phyloP scores from a whole-genome alignment of 92 coral and sea anemone genomes.

The Parazoanthus swiftii region DNA sequence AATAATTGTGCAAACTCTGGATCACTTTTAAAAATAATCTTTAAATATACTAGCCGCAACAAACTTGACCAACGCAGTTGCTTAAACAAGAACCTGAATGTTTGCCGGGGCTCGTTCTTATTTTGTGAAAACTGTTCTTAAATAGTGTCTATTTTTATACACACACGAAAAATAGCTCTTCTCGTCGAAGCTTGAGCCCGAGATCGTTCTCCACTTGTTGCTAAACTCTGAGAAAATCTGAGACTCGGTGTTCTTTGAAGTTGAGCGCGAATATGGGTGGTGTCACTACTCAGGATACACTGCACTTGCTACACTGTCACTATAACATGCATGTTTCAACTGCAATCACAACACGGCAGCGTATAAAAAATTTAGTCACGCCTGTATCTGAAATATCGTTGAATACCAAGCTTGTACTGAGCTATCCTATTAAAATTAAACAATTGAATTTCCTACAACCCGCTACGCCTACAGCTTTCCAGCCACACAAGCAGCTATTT shows the following conservation, averaged over 20 bases:
- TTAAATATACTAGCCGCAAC: neutral
- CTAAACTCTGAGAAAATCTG: no score
- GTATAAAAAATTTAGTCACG: conserved; percentile 42
- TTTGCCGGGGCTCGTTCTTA: neutral
- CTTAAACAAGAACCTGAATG: neutral
- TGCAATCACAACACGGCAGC: conserved; percentile 5
- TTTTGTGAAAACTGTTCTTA: neutral
- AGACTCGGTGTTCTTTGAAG: no score
- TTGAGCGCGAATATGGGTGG: neutral
- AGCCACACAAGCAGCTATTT: neutral
- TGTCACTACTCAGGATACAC: no score
- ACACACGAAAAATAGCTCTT: neutral
- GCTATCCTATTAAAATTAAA: neutral
- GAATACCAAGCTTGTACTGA: neutral
- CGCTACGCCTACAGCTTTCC: neutral
- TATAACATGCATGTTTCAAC: neutral
- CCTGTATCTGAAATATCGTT: conserved; percentile 11
- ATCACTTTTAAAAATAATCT: neutral
- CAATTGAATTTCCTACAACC: neutral
- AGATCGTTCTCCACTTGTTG: no score
- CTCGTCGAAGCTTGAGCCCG: neutral
- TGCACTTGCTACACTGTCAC: neutral
- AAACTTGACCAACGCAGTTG: neutral
- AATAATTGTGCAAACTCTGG: neutral
- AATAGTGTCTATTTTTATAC: neutral